Percentiles rank a stretch among this genome's conserved stretches.
Evolutionary conservation across 1,140 invertebrate species (phyloP).

Genomic region (Leptestheria dahalacensis): DNA sequence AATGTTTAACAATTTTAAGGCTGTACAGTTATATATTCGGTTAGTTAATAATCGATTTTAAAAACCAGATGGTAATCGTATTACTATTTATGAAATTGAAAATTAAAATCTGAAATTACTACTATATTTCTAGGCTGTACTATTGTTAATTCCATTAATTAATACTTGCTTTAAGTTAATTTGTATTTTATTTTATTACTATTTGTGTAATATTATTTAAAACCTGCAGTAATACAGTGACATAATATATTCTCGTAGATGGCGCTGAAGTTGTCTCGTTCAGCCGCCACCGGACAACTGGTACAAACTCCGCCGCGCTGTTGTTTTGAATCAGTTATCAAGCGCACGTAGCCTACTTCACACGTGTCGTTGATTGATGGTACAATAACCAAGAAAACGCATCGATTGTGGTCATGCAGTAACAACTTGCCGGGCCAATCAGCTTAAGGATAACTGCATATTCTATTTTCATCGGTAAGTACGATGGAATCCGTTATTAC

Average conservation of each 20-base stretch:
- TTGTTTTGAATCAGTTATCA: neutral
- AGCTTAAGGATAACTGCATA: no score
- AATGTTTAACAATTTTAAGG: no score
- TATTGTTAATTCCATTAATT: neutral
- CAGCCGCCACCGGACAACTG: neutral
- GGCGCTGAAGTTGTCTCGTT: neutral
- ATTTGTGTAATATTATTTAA: neutral
- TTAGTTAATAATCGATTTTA: no score
- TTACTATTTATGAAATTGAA: no score
- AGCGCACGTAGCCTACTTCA: neutral
- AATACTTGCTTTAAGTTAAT: neutral
- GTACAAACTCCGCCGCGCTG: neutral
- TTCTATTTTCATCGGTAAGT: no score
- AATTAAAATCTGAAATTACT: no score
- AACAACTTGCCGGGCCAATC: neutral
- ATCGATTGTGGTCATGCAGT: no score
- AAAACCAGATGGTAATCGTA: no score
- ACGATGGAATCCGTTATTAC: no score
- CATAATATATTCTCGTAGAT: neutral
- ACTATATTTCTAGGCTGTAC: no score
- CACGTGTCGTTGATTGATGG: neutral
- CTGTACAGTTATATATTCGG: no score
- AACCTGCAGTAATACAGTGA: no score
- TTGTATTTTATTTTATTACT: neutral
- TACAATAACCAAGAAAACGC: neutral